Base-by-base conservation (phyloP, 2,113 vertebrate species). In the Pedionomus torquatus region DNA sequence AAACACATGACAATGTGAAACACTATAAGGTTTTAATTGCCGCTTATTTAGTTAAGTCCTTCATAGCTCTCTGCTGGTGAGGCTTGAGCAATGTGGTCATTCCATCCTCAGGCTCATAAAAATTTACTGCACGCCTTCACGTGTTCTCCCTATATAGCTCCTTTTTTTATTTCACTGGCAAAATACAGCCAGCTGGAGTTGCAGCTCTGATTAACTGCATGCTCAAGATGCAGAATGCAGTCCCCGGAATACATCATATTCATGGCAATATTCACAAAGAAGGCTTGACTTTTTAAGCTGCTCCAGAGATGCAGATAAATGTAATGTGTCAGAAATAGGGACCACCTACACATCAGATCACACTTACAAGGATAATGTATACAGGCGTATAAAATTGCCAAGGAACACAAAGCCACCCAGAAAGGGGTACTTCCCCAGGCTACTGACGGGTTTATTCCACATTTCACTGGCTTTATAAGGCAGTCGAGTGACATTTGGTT, bases 271-370 rank as follows among this genome's bases (percentile, higher is more conserved):
- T 87, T 91, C 93, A 75, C 69, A 90, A 93, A 95, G 85, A 89
- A 77, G 55, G 33, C 78, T 88, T 93, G 91, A 86, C 89, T 87
- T 93, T 92, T 93, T 96, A 94, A 91, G 94, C 71, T 91, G 90
- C 74, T 94, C 84, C 91, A 90, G 91, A 97, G 96, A 97, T 94
- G 77, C 66, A 94, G 91, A 96, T 95, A 97, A 92, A 96, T 95
- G 93, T 86, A 97, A 95, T 46, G 55, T 93, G 82, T 95, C 92
- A 96, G 91, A 93, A 96, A 96, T 97, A 96, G 83, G 44, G 90
- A 94, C 95, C 97, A 97, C 96, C 95, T 97, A 96, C 88, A 96
- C 85, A 66, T 80, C 83, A 94, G 84, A 93, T 96, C 92, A 93
- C 94, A 93, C 92, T 97, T 96, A 80, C 75, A 93, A 95, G 72